Conservation (phyloP, 2,113 vertebrate genomes). For the Apteryx mantelli region DNA sequence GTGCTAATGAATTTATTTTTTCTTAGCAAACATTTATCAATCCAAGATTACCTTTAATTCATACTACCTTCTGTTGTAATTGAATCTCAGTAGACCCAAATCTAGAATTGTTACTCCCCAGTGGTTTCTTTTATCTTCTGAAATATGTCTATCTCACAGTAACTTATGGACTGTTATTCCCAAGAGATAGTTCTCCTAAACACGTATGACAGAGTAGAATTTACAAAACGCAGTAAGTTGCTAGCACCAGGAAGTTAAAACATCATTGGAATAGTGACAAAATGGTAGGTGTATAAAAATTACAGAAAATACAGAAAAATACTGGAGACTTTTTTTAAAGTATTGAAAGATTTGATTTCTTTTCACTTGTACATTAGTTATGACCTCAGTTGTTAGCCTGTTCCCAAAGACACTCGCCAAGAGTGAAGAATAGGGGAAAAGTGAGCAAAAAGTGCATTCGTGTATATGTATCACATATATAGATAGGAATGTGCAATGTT, state of each 20-base stretch:
- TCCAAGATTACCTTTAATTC: background rate
- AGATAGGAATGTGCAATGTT: background rate
- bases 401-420: background rate
- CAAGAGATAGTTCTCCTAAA: background rate
- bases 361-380: background rate
- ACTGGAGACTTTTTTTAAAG: background rate
- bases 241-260: background rate
- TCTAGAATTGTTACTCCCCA: background rate
- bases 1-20: background rate
- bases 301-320: background rate
- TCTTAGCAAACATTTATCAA: background rate
- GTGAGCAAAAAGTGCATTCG: background rate
- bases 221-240: background rate
- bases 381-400: background rate
- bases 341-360: background rate
- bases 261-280: background rate
- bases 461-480: fast-evolving
- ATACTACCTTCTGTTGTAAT: background rate
- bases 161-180: background rate
- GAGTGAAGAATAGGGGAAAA: background rate
- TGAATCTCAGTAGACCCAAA: background rate
- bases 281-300: background rate
- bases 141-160: background rate
- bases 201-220: background rate
- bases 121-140: background rate